Evolutionary conservation across 1,140 invertebrate species (phyloP), one percentile per base, ranked within the genome.

Genomic region (Dendrolimus punctatus): DNA sequence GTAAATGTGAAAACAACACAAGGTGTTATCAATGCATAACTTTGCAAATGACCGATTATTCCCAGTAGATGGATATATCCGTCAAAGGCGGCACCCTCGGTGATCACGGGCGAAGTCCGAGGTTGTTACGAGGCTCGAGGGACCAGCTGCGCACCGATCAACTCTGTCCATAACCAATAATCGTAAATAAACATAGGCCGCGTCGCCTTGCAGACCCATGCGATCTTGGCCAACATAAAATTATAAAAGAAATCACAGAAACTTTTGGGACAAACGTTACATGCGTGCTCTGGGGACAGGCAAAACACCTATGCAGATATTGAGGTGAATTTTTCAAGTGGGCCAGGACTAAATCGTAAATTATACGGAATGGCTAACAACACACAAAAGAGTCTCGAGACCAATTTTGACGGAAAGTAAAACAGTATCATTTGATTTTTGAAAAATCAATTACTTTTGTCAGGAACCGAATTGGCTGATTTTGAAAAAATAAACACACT

Each of bases 131-230:
- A 82, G 71, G 66, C 81, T 76, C 81, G 52, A 71, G 81, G 80
- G 81, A 85, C 43, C 8, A 39, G 58, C 66, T 49, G 55, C 60
- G 63, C 71, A 69, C 71, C 73, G 74, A 72, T 76, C 79, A 78
- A 76, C 76, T 79, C 71, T 73, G 70, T 73, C 81, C 68, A 85
- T 85, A 81, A 85, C 81, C 81, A 83, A 85, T 83, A 85, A 85
- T 68, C 80, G 77, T 85, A 85, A 85, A 85, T 85, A 80, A 83
- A 80, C 68, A 60, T 60, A 49, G 62, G 47, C 41, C 60, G 53
- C 51, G 45, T 39, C 49, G 59, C 47, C 48, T 57, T 36, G 38
- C 50, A 10, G 40, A 8, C 36, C 51, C 52, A 49, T 40, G 9
- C 49, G 8, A 23, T 41, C 9, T 50, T 10, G 10, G 60, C 66